Evolutionary conservation across 2,797 vertebrate species (phyloP), one percentile per base, ranked within the genome.

Genomic region (Halcyon badia): DNA sequence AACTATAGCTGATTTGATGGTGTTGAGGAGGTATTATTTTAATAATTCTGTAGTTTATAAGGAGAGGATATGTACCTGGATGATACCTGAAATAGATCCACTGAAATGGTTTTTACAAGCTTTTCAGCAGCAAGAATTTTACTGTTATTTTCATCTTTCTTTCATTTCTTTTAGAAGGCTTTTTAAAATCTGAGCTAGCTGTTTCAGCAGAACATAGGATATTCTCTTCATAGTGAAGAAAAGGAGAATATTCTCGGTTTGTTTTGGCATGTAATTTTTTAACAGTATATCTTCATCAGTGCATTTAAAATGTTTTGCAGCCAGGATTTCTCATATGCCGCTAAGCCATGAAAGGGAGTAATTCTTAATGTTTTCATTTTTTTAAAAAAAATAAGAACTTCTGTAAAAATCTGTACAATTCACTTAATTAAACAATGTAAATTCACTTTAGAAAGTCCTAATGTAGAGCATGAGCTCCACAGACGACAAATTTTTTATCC

Each of bases 401-500:
- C 5, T 9, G 10, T 64, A 56, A 66, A 78, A 84, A 66, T 87
- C 24, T 25, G 4, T 48, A 61, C 14, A 44, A 25, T 30, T 25
- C 26, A 46, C 28, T 84, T 78, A 10, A 10, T 13, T 70, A 58
- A 72, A 11, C 20, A 75, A 24, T 16, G 52, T 26, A 69, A 37
- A 81, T 91, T 89, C 58, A 39, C 69, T 80, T 84, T 70, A 70
- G 66, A 82, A 79, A 64, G 49, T 51, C 21, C 30, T 77, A 49
- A 82, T 94, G 88, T 7, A 72, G 66, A 88, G 66, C 44, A 25
- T 86, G 56, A 95, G 78, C 82, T 72, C 41, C 78, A 81, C 94
- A 91, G 64, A 96, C 87, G 89, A 95, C 91, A 92, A 91, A 68
- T 75, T 79, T 85, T 96, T 98, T 98, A 95, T 97, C 98, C 95